phyloP scores from a whole-genome alignment of 2,888 invertebrate species.

The Mythimna pallens region DNA sequence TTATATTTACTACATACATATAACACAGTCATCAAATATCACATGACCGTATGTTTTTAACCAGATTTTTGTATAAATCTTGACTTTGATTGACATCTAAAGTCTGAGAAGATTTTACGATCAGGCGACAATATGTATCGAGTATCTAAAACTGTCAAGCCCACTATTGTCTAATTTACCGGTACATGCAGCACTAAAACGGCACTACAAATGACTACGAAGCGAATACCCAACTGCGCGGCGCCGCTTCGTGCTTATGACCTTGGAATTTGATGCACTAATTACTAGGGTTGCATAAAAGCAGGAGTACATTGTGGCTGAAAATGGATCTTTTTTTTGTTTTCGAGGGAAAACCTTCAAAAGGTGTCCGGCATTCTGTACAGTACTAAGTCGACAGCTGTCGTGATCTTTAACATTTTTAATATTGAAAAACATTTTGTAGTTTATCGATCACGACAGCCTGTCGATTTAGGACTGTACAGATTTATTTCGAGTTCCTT shows the following conservation, averaged over 20 bases:
- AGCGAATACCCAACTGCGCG: background rate
- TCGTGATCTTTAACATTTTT: too few species aligned
- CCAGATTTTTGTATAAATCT: too few species aligned
- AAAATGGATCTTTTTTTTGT: background rate
- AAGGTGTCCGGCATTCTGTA: too few species aligned
- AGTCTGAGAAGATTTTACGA: background rate
- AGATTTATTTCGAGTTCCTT: too few species aligned
- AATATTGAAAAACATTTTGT: too few species aligned
- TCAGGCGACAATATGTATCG: background rate
- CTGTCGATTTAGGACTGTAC: too few species aligned
- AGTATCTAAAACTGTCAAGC: background rate
- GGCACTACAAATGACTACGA: background rate
- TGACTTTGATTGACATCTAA: too few species aligned
- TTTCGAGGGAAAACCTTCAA: too few species aligned
- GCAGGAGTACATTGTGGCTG: background rate
- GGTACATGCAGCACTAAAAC: slow-evolving; percentile 10
- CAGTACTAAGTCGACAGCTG: background rate
- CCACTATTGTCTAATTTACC: slow-evolving; percentile 8
- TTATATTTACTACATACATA: too few species aligned
- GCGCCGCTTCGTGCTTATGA: slow-evolving; percentile 3
- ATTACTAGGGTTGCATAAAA: background rate
- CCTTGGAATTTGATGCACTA: slow-evolving; percentile 5
- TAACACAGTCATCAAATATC: too few species aligned
- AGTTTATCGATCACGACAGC: too few species aligned
- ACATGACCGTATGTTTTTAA: too few species aligned